These are phyloP conservation scores for Lanistes nyassanus DNA, from an alignment of 1,140 invertebrate genomes.

Conservation along the genomic window DNA sequence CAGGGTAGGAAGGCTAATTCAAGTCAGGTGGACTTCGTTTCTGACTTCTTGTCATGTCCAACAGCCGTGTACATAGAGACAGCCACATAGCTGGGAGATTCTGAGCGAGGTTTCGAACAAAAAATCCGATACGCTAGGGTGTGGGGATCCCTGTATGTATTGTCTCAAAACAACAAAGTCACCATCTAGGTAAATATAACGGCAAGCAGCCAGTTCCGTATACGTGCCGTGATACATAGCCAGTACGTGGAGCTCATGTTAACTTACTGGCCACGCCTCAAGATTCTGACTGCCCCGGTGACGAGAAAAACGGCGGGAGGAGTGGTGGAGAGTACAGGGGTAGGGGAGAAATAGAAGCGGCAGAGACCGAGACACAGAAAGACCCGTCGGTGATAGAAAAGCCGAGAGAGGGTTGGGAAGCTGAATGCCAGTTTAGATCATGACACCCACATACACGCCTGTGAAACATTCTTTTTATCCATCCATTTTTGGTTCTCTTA, in stretches of 20 bases:
- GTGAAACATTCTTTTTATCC: too few species aligned
- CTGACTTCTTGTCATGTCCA: too few species aligned
- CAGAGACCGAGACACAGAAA: neutral
- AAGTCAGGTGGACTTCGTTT: too few species aligned
- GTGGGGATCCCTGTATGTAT: neutral
- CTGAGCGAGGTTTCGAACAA: neutral
- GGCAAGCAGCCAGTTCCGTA: neutral
- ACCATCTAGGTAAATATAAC: neutral
- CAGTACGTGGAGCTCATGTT: too few species aligned
- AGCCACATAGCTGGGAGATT: neutral
- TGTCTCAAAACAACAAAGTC: neutral
- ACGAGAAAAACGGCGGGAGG: conserved; percentile 3
- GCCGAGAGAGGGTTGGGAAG: too few species aligned
- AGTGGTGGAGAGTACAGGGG: neutral
- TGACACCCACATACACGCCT: too few species aligned
- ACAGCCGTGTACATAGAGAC: too few species aligned
- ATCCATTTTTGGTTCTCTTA: too few species aligned
- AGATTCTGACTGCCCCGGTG: neutral
- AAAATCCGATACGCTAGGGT: neutral
- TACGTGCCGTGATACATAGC: too few species aligned
- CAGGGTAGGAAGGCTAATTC: too few species aligned
- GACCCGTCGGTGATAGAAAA: too few species aligned
- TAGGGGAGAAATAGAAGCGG: neutral
- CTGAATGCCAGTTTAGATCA: too few species aligned
- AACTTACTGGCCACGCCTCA: neutral